Conservation (phyloP, 1,140 invertebrate genomes). For the Drosophila orena region DNA sequence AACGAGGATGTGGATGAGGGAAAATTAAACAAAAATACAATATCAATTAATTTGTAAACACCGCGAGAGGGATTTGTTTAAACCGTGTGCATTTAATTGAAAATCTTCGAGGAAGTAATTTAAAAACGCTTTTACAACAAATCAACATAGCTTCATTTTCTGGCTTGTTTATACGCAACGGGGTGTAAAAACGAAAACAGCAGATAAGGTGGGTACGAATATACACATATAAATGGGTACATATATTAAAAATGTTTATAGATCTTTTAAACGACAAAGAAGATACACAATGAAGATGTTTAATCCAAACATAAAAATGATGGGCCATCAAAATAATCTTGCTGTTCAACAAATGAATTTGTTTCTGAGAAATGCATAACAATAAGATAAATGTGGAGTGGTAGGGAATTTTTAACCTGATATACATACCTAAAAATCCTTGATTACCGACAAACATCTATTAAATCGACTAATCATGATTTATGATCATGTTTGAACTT, state of each 20-base stretch:
- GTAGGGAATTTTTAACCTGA: no score
- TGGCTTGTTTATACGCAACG: conserved; percentile 29
- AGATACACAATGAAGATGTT: conserved; percentile 16
- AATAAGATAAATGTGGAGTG: no score
- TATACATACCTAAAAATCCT: not conserved
- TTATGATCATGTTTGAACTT: not conserved
- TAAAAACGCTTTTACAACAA: conserved; percentile 47
- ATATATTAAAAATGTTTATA: conserved; percentile 13
- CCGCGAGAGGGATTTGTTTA: conserved; percentile 44
- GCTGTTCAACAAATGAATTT: no score
- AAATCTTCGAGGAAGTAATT: conserved; percentile 59
- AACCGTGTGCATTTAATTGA: conserved; percentile 50
- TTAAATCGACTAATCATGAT: not conserved
- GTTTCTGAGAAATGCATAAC: no score
- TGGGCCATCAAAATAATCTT: conserved; percentile 23
- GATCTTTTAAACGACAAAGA: conserved; percentile 3
- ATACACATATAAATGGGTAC: not conserved
- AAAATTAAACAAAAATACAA: conserved; percentile 56
- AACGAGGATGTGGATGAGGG: conserved; percentile 6
- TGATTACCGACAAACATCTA: not conserved
- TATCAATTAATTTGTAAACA: conserved; percentile 59
- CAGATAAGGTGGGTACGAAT: conserved; percentile 30
- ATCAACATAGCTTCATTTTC: conserved; percentile 7
- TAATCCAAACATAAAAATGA: conserved; percentile 26
- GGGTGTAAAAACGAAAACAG: conserved; percentile 16